Conservation (phyloP, 23 tunicate species). For the Trididemnum clinides region DNA sequence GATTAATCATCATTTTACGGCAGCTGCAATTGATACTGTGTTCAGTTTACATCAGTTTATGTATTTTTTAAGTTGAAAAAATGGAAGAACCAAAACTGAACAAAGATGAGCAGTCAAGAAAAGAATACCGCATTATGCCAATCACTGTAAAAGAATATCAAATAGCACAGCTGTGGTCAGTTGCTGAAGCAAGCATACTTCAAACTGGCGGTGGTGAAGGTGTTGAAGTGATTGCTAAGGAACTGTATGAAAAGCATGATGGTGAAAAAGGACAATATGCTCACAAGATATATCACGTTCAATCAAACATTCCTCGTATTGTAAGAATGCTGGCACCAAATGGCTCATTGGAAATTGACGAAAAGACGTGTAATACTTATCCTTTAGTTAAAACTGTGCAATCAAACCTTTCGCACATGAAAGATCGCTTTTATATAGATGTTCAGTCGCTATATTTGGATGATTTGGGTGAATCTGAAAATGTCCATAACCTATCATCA, state of each 20-base stretch:
- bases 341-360: conserved; percentile 46
- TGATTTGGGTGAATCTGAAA: conserved; percentile 65
- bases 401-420: conserved; percentile 73
- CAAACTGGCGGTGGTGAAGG: conserved; percentile 98
- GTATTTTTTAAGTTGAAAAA: too few species aligned
- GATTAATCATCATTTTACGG: too few species aligned
- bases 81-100: too few species aligned
- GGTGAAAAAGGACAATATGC: conserved; percentile 67
- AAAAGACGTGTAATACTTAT: conserved; percentile 85
- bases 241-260: conserved; percentile 61
- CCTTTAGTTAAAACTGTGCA: conserved; percentile 81
- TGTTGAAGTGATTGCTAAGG: conserved; percentile 58
- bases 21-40: too few species aligned
- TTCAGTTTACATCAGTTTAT: too few species aligned
- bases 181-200: conserved; percentile 85
- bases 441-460: conserved; percentile 43
- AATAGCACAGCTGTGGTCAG: conserved; percentile 75
- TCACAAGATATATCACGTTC: conserved; percentile 58
- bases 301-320: conserved; percentile 52
- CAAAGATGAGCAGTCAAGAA: too few species aligned
- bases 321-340: conserved; percentile 38
- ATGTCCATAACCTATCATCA: conserved; percentile 47
- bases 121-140: conserved; percentile 75
- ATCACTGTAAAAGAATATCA: conserved; percentile 80
- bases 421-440: conserved; percentile 39